A percentile compares a stretch with the other conserved stretches of the same genome.
phyloP scores from a whole-genome alignment of 92 coral and sea anemone genomes.

The Actinernus sp. region DNA sequence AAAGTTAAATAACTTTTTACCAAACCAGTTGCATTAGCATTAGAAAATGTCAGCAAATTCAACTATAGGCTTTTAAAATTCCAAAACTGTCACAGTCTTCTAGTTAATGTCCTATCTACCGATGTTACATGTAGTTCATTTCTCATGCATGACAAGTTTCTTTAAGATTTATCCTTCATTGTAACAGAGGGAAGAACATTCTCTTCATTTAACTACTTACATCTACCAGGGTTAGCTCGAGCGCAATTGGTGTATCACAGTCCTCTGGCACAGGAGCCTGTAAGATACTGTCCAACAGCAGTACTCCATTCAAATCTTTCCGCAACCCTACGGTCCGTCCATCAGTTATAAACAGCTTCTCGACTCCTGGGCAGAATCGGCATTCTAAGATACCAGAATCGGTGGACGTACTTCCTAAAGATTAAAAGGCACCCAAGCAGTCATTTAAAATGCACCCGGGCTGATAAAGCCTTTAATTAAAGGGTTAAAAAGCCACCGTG shows the following conservation, averaged over 20 bases:
- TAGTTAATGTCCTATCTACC: too few relatives aligned
- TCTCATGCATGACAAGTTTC: too few relatives aligned
- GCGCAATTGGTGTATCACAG: slow-evolving; percentile 60
- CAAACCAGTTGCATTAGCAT: too few relatives aligned
- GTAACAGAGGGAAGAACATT: not conserved
- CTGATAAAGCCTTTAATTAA: not conserved
- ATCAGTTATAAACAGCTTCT: slow-evolving; percentile 87
- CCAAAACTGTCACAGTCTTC: too few relatives aligned
- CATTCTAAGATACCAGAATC: slow-evolving; percentile 62
- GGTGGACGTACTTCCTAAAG: slow-evolving; percentile 30
- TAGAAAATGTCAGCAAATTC: too few relatives aligned
- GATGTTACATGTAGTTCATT: too few relatives aligned
- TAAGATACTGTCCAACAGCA: slow-evolving; percentile 85
- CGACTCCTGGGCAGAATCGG: slow-evolving; percentile 90
- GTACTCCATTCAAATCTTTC: slow-evolving; percentile 96
- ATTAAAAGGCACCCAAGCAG: slow-evolving; percentile 1
- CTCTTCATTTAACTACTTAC: slow-evolving; percentile 48
- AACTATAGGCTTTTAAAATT: too few relatives aligned
- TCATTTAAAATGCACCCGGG: not conserved
- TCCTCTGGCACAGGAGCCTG: slow-evolving; percentile 80
- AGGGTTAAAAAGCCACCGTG: too few relatives aligned
- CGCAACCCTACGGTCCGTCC: slow-evolving; percentile 85
- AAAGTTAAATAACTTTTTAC: too few relatives aligned
- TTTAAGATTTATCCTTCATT: too few relatives aligned
- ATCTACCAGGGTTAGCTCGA: slow-evolving; percentile 88